phyloP scores from a whole-genome alignment of 2,888 invertebrate genomes.

The Agonopterix subpropinquella region DNA sequence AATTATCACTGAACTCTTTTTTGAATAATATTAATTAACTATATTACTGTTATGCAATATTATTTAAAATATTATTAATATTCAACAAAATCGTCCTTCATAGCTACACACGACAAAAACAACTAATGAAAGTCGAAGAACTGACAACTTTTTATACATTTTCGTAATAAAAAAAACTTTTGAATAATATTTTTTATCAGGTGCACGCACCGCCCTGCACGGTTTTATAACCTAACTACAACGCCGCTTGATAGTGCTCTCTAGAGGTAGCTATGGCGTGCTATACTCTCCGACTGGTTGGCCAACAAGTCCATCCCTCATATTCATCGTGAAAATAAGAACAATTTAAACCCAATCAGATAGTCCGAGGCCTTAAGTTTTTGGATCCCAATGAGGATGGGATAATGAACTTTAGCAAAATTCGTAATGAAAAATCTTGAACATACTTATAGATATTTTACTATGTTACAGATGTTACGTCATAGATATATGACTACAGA shows the following conservation, averaged over 20 bases:
- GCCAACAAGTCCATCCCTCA: not conserved
- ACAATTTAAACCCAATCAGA: no score
- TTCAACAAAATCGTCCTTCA: slow-evolving; percentile 17
- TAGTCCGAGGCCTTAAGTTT: no score
- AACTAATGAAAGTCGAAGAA: slow-evolving; percentile 29
- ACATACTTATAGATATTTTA: no score
- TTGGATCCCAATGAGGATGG: no score
- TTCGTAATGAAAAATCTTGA: no score
- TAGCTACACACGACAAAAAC: slow-evolving; percentile 25
- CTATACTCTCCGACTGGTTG: slow-evolving; percentile 18
- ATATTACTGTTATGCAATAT: not conserved
- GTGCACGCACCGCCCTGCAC: slow-evolving; percentile 12
- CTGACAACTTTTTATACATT: slow-evolving; percentile 47
- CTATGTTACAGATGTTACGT: no score
- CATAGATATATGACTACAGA: no score
- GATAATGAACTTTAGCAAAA: no score
- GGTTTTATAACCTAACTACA: slow-evolving; percentile 19
- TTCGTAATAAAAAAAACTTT: slow-evolving; percentile 14
- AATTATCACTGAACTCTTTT: slow-evolving; percentile 10
- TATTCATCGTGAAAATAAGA: not conserved
- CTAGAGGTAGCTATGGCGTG: slow-evolving; percentile 27
- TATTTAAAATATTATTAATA: slow-evolving; percentile 1
- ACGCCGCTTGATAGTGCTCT: slow-evolving; percentile 22
- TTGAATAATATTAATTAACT: slow-evolving; percentile 9
- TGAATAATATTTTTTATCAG: slow-evolving; percentile 13